These are phyloP conservation scores for Girardia tigrina DNA, from an alignment of 2,888 invertebrate species.

Conservation along the genomic window DNA sequence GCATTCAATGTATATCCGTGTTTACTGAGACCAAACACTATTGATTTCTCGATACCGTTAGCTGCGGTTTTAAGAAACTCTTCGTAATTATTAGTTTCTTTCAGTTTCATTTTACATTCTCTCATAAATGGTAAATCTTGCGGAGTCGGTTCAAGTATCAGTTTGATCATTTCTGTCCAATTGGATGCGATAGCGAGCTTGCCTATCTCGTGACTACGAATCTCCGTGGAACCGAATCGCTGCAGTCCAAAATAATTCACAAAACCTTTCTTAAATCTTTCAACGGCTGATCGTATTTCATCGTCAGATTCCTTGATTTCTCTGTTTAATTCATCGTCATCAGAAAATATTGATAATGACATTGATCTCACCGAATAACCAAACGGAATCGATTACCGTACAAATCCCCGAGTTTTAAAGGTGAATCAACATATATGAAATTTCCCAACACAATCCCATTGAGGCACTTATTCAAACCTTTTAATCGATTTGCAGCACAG, in stretches of 20 bases:
- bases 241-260: conserved; percentile 93
- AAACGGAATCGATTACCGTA: conserved; percentile 68
- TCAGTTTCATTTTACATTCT: conserved; percentile 37
- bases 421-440: conserved; percentile 46
- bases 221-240: conserved; percentile 61
- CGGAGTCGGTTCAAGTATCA: conserved; percentile 7
- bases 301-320: conserved; percentile 60
- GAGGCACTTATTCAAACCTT: conserved; percentile 39
- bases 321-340: too few species aligned
- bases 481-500: conserved; percentile 35
- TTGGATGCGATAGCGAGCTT: conserved; percentile 21
- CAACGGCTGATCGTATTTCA: conserved; percentile 58
- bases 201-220: conserved; percentile 36
- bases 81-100: conserved; percentile 56
- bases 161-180: conserved; percentile 25
- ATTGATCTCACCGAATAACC: conserved; percentile 55
- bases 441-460: conserved; percentile 43
- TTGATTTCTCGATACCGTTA: conserved; percentile 31
- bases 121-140: conserved; percentile 30
- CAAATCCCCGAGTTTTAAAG: conserved; percentile 68
- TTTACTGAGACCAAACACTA: neutral
- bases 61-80: conserved; percentile 51
- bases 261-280: conserved; percentile 61
- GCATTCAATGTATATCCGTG: conserved; percentile 31
- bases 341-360: too few species aligned